Percentiles rank a stretch among this genome's conserved stretches.
These are phyloP conservation scores for Cynopterus brachyotis DNA, from an alignment of 2,113 vertebrate species.

Conservation along the genomic window DNA sequence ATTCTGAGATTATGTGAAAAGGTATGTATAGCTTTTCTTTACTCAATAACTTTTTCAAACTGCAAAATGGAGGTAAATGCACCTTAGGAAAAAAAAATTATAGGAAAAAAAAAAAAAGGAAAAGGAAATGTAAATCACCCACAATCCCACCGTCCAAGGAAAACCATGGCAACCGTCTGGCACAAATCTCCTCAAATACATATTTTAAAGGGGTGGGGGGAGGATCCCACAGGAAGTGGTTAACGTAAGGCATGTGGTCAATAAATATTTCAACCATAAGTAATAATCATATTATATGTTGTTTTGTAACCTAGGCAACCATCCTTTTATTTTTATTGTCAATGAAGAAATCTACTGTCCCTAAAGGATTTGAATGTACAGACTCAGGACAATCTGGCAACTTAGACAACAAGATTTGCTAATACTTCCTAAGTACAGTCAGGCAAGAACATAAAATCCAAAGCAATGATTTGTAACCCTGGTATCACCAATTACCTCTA, in stretches of 20 bases:
- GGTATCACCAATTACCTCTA: neutral
- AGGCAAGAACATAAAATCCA: neutral
- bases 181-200: neutral
- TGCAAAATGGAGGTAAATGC: neutral
- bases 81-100: neutral
- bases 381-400: neutral
- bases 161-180: neutral
- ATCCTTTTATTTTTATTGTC: neutral
- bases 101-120: neutral
- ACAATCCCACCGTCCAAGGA: neutral
- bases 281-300: neutral
- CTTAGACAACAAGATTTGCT: neutral
- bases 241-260: neutral
- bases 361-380: neutral
- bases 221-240: neutral
- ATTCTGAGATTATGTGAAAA: neutral
- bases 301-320: conserved; percentile 48
- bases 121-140: neutral
- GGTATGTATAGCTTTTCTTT: neutral
- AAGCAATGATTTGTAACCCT: neutral
- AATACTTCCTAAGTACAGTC: neutral
- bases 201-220: neutral
- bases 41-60: neutral
- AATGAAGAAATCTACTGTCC: neutral
- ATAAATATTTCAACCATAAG: conserved; percentile 3